Evolutionary conservation across 2,113 vertebrate species (phyloP), one percentile per base, ranked within the genome.

Genomic region (Cnemophilus loriae): DNA sequence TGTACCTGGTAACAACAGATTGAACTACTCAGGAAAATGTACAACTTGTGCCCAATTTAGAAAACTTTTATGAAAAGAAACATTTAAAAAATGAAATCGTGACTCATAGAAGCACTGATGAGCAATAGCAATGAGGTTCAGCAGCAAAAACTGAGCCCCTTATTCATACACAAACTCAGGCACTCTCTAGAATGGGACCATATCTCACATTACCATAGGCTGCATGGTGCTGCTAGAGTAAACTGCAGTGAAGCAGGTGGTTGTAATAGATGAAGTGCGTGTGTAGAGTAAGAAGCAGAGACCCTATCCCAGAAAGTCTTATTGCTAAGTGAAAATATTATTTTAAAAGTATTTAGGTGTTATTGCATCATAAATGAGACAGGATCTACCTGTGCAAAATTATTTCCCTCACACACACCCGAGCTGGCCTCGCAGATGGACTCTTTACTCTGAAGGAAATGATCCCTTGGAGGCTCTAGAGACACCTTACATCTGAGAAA

Each of bases 381-480:
- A 37, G 10, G 27, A 39, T 57, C 17, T 56, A 3, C 30, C 61
- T 50, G 3, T 57, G 47, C 46, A 39, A 76, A n/a, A 30, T 42
- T 0, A 68, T 60, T 73, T 64, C 9, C 9, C 7, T 2, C 12
- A 10, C 10, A 30, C 9, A 27, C 16, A 2, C 10, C 26, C 17
- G 13, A 23, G 32, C 41, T 65, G 21, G 14, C 44, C 30, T 11
- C 26, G 2, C 10, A 33, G 46, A 41, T 26, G 16, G 21, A 20
- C 39, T 79, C 24, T 63, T 19, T 7, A 17, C 30, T 41, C 6
- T 39, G 33, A 46, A 4, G 15, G 26, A 67, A 53, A 41, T 53
- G 39, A 19, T 79, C n/a, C n/a, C 15, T 32, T 53, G 39, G 15
- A 60, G 67, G 30, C 14, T 73, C 30, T 60, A n/a, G 74, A 27